phyloP scores from a whole-genome alignment of 2,113 vertebrate genomes.

The Oncorhynchus tshawytscha region DNA sequence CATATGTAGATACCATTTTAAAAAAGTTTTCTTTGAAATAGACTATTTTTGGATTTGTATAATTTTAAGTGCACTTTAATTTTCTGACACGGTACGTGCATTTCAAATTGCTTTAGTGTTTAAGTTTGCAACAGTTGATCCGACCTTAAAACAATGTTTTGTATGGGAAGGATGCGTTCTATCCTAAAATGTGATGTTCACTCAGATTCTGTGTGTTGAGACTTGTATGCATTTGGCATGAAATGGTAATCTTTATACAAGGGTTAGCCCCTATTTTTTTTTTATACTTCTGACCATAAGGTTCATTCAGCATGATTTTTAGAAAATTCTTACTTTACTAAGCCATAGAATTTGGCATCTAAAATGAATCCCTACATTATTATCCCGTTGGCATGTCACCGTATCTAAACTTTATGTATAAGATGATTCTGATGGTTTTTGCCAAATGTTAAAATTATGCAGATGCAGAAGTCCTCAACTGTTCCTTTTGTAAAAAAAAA shows the following conservation, averaged over 20 bases:
- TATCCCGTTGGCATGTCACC: conserved; percentile 40
- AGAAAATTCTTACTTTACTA: conserved; percentile 19
- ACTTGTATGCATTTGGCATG: conserved; percentile 11
- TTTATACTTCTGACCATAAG: conserved; percentile 12
- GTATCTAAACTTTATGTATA: conserved; percentile 34
- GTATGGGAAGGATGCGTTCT: background rate
- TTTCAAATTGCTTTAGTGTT: conserved; percentile 14
- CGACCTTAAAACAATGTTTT: background rate
- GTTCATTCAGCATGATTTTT: conserved; percentile 42
- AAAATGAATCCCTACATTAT: conserved; percentile 45
- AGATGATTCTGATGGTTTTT: conserved; percentile 29
- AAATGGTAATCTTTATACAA: background rate
- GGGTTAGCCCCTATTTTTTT: conserved; percentile 13
- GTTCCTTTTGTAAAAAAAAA: too few species aligned
- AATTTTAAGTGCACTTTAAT: conserved; percentile 61
- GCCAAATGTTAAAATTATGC: conserved; percentile 35
- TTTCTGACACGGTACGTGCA: conserved; percentile 35
- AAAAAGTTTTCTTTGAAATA: conserved; percentile 42
- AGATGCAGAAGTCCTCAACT: conserved; percentile 5
- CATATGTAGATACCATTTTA: conserved; percentile 61
- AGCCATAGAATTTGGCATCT: conserved; percentile 20
- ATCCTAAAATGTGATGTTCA: background rate
- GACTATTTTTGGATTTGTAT: conserved; percentile 64
- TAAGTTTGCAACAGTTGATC: background rate
- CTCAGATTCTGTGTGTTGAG: conserved; percentile 12